Evolutionary conservation across 2,797 vertebrate genomes (phyloP).

Genomic region (Hephaestus fuliginosus): DNA sequence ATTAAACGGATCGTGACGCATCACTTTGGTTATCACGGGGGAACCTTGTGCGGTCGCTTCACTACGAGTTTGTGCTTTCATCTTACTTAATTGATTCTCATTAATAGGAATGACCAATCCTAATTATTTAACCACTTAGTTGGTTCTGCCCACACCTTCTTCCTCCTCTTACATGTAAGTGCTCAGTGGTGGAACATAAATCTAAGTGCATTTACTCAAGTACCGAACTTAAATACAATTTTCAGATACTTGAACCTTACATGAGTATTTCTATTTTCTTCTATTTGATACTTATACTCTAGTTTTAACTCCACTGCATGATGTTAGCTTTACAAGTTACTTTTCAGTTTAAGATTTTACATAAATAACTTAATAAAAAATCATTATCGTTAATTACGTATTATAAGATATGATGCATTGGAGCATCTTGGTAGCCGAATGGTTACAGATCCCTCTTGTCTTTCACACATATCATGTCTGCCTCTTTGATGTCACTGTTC

Average conservation of each 20-base stretch:
- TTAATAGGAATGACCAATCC: background rate
- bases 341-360: background rate
- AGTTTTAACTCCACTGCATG: background rate
- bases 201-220: background rate
- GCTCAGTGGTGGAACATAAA: background rate
- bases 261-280: background rate
- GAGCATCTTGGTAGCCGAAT: too few species aligned
- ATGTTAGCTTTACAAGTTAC: background rate
- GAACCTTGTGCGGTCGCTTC: conserved; percentile 7
- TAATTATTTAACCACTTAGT: background rate
- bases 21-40: conserved; percentile 30
- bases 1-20: conserved; percentile 40
- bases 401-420: background rate
- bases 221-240: background rate
- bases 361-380: background rate
- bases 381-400: background rate
- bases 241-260: background rate
- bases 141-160: background rate
- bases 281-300: background rate
- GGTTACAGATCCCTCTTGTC: too few species aligned
- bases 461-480: too few species aligned
- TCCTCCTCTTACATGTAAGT: background rate
- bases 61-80: conserved; percentile 18
- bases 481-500: too few species aligned
- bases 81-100: conserved; percentile 1